Conservation (phyloP, 2,113 vertebrate genomes). For the Perccottus glenii region DNA sequence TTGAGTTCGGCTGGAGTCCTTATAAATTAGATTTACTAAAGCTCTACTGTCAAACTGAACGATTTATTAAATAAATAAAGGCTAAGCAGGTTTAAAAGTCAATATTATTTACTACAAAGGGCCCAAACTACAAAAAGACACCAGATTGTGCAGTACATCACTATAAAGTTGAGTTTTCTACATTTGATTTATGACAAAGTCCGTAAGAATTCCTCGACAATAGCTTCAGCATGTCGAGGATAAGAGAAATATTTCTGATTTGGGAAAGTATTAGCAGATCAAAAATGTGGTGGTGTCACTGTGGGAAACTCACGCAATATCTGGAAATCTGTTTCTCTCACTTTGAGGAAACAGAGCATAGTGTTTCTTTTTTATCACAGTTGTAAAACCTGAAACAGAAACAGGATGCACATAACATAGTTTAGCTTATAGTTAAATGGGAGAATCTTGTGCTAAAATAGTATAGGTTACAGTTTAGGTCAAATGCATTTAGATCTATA, state of each 20-base stretch:
- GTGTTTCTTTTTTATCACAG: not conserved
- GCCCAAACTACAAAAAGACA: constrained; percentile 2
- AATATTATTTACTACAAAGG: constrained; percentile 8
- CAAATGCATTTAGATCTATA: no score
- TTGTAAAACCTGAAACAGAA: no score
- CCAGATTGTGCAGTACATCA: constrained; percentile 22
- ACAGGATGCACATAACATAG: no score
- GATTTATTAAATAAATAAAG: constrained; percentile 11
- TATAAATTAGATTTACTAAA: constrained; percentile 1
- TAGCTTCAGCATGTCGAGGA: constrained; percentile 75
- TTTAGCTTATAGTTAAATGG: no score
- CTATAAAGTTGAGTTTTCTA: constrained; percentile 17
- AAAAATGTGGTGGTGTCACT: constrained; percentile 47
- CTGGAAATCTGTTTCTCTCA: not conserved
- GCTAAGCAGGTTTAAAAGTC: constrained; percentile 4
- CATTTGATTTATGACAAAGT: constrained; percentile 62
- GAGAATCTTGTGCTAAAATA: no score
- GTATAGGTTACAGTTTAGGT: no score
- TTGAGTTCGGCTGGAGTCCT: not conserved
- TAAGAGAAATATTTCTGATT: constrained; percentile 59
- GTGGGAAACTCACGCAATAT: constrained; percentile 36
- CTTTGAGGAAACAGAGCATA: not conserved
- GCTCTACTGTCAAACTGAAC: not conserved
- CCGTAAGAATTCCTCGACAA: constrained; percentile 74
- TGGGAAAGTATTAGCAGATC: constrained; percentile 65